These are phyloP conservation scores for Porphyrio hochstetteri DNA, from an alignment of 2,113 vertebrate genomes.

Conservation along the genomic window DNA sequence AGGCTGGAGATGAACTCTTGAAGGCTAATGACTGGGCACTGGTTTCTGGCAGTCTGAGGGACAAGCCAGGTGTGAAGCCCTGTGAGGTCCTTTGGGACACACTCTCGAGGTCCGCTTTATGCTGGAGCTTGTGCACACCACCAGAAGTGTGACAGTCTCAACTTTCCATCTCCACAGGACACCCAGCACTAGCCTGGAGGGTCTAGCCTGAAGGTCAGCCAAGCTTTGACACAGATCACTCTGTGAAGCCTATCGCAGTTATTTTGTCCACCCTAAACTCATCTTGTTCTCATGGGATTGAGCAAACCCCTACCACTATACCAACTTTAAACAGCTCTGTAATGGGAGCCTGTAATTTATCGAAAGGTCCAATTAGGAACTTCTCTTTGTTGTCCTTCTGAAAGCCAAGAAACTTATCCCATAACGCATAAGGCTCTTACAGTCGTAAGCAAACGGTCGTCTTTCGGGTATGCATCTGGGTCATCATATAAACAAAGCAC, in stretches of 20 bases:
- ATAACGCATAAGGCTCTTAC: not conserved
- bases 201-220: not conserved
- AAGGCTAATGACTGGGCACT: not conserved
- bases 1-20: not conserved
- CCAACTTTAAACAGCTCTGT: not conserved
- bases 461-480: not conserved
- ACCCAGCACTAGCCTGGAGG: not conserved
- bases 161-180: not conserved
- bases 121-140: not conserved
- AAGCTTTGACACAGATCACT: not conserved
- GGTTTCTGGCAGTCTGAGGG: not conserved
- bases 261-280: not conserved
- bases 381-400: not conserved
- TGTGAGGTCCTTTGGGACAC: not conserved
- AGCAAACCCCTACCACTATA: not conserved
- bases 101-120: not conserved
- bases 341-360: constrained; percentile 6
- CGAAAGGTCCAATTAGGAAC: not conserved
- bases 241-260: not conserved
- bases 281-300: not conserved
- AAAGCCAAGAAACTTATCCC: not conserved
- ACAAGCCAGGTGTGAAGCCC: not conserved
- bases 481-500: not conserved
- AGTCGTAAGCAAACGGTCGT: not conserved
- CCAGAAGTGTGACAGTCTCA: not conserved